Conservation (phyloP, 37 sponge, comb jelly and placozoan genomes). For the Dysidea cf. avara region DNA sequence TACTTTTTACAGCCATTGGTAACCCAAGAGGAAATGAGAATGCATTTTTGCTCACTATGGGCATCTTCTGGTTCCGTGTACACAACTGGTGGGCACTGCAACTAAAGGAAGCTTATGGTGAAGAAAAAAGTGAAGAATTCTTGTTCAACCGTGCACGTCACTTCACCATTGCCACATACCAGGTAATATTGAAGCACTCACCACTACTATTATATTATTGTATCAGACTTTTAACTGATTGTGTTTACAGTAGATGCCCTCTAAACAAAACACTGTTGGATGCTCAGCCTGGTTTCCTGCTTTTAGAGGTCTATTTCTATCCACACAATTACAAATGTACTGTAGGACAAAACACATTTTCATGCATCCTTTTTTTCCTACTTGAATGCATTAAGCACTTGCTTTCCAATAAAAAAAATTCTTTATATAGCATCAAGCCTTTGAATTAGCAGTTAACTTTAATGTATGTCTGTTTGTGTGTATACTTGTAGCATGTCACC, state of each 20-base stretch:
- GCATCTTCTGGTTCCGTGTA: conserved; percentile 90
- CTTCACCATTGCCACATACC: conserved; percentile 92
- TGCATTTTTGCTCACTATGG: conserved; percentile 85
- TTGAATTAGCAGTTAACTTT: neutral
- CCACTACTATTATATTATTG: too few relatives aligned
- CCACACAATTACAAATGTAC: too few relatives aligned
- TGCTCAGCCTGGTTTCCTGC: too few relatives aligned
- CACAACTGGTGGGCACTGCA: conserved; percentile 83
- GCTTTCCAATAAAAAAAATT: neutral
- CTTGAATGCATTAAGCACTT: too few relatives aligned
- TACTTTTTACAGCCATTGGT: conserved; percentile 77
- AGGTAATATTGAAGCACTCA: conserved; percentile 1
- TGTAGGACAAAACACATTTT: too few relatives aligned
- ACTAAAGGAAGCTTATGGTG: conserved; percentile 10
- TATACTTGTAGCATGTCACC: conserved; percentile 66
- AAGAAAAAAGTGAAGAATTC: conserved; percentile 73
- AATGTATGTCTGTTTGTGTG: neutral
- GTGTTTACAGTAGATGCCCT: too few relatives aligned
- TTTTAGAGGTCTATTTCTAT: too few relatives aligned
- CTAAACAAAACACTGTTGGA: too few relatives aligned
- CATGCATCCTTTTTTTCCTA: too few relatives aligned
- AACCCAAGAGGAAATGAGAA: conserved; percentile 96
- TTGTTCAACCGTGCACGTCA: conserved; percentile 89
- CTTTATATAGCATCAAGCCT: neutral
- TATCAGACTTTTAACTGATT: too few relatives aligned